Percentiles rank a stretch among this genome's conserved stretches.
phyloP scores from a whole-genome alignment of 2,113 vertebrate species.

The Litocranius walleri region DNA sequence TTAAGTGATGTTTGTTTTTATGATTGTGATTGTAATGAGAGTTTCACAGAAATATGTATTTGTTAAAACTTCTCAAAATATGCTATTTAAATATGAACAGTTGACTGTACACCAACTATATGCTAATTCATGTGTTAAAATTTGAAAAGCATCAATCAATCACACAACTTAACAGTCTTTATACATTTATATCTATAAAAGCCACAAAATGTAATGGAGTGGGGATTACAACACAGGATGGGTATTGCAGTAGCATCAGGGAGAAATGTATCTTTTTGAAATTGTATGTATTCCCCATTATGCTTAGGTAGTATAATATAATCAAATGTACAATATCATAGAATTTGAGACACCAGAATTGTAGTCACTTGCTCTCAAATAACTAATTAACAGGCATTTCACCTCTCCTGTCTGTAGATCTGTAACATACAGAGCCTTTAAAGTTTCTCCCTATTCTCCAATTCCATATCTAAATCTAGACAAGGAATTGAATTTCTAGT shows the following conservation, averaged over 20 bases:
- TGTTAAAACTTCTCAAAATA: neutral
- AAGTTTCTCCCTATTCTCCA: neutral
- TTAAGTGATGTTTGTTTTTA: neutral
- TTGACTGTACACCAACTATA: neutral
- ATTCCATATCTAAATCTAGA: neutral
- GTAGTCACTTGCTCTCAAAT: neutral
- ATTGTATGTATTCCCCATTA: neutral
- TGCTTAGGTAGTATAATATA: neutral
- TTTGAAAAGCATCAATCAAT: neutral
- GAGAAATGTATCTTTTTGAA: neutral
- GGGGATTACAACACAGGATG: neutral
- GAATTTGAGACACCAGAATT: neutral
- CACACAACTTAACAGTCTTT: neutral
- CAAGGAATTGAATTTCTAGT: neutral
- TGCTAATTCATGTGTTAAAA: neutral
- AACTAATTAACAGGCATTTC: neutral
- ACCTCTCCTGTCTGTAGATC: neutral
- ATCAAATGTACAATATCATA: neutral
- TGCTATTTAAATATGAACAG: neutral
- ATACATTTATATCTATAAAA: neutral
- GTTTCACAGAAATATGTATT: neutral
- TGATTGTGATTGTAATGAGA: neutral
- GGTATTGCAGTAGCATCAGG: neutral
- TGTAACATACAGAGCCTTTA: neutral
- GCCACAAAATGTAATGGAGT: neutral